Base-by-base conservation (phyloP, 2,113 vertebrate genomes). In the Centropus unirufus region DNA sequence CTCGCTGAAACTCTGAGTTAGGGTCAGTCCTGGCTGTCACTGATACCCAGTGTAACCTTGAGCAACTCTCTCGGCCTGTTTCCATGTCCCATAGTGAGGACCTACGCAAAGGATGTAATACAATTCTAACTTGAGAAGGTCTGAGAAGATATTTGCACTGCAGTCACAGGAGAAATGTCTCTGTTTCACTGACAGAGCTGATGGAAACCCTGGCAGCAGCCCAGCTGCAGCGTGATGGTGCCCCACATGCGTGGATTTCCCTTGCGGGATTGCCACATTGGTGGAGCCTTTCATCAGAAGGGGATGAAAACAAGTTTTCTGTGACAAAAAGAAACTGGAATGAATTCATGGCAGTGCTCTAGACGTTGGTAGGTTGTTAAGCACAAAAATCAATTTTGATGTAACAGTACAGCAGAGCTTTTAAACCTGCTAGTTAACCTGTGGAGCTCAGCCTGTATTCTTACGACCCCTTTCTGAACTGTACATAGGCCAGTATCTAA, bases 321-420 rank as follows among this genome's bases (percentile, higher is more conserved):
- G 34, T 44, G 36, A 57, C 2, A 5, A 51, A 92, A 86, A 36
- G 68, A 83, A 74, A 81, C 81, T 11, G 6, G 61, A 92, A 61
- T 55, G 39, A 66, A 61, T 86, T 80, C 5, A 2, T 66, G 36
- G 24, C 8, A 15, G 40, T 64, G 34, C 21, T 61, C 9, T 68
- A 84, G 51, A 73, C 51, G 88, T 79, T 57, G 67, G 68, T 26
- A 79, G 63, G 75, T 32, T 89, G 51, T 85, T 81, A 94, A 90
- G 46, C 74, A 77, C 26, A 77, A 88, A 96, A 94, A 90, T 91
- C 87, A 83, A 68, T 95, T 70, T 85, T 96, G 94, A 91, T 59
- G 42, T 79, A 95, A 88, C 42, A 29, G 70, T 90, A 80, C 39
- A 92, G 75, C 63, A 32, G 59, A 73, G 68, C 75, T 90, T 83